Percentiles rank a stretch among this genome's conserved stretches.
phyloP scores from a whole-genome alignment of 2,797 vertebrate genomes.

The Zonotrichia albicollis region DNA sequence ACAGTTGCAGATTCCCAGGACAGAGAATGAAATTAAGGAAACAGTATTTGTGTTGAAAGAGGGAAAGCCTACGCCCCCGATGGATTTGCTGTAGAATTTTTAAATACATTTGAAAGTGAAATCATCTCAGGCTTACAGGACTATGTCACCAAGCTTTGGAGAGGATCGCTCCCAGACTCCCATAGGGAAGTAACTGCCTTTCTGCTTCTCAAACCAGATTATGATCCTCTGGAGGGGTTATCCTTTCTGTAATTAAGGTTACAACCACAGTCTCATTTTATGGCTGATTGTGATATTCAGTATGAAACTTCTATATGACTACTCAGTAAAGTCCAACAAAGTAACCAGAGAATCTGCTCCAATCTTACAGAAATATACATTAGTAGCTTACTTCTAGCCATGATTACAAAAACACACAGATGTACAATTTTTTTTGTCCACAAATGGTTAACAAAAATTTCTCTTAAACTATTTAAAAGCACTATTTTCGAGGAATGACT shows the following conservation, averaged over 20 bases:
- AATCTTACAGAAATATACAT: not conserved
- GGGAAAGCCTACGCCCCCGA: constrained; percentile 40
- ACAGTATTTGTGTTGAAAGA: constrained; percentile 56
- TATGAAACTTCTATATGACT: not conserved
- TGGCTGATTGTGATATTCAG: constrained; percentile 5
- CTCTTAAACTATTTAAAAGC: not conserved
- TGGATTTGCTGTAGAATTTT: constrained; percentile 67
- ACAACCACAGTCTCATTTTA: not conserved
- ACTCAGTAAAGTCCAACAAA: not conserved
- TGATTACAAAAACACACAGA: not conserved
- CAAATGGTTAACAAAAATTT: not conserved
- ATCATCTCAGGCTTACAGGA: constrained; percentile 54
- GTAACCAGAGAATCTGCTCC: not conserved
- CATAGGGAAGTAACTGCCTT: constrained; percentile 40
- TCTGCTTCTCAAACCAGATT: constrained; percentile 48
- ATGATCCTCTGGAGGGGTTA: constrained; percentile 48
- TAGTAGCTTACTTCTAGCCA: not conserved
- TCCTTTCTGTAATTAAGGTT: constrained; percentile 48
- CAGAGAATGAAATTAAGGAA: constrained; percentile 54
- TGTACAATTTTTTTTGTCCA: not conserved
- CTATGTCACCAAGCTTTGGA: constrained; percentile 65
- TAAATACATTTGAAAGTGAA: constrained; percentile 72
- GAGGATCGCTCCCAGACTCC: constrained; percentile 59
- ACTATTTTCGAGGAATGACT: not conserved
- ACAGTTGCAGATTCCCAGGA: constrained; percentile 66